Evolutionary conservation across 2,888 invertebrate species (phyloP).

Genomic region (Conistra vaccinii): DNA sequence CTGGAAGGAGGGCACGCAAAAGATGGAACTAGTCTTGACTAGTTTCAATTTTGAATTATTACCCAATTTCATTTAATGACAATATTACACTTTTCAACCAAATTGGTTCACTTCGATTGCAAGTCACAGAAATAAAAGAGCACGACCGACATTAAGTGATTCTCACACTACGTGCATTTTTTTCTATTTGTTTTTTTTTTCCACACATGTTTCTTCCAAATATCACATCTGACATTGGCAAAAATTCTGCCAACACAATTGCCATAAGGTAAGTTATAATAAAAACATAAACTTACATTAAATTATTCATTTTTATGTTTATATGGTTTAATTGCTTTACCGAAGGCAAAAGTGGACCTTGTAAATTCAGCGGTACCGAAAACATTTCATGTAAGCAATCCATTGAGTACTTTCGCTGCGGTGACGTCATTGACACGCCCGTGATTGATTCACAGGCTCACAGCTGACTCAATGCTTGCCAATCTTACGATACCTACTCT

Average conservation of each 20-base stretch:
- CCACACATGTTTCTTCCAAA: not conserved
- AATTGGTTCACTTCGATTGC: not conserved
- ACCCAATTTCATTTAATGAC: not conserved
- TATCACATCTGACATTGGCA: not conserved
- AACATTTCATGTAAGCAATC: constrained; percentile 20
- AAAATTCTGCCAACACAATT: not conserved
- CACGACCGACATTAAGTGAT: not conserved
- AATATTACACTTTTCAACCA: not conserved
- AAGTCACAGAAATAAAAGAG: not conserved
- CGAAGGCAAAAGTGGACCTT: not conserved
- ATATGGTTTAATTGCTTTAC: not conserved
- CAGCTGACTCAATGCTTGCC: constrained; percentile 48
- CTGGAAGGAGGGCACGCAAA: not conserved
- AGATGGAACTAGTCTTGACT: too few relatives aligned
- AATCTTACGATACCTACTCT: constrained; percentile 32
- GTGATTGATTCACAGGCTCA: constrained; percentile 51
- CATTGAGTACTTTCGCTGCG: constrained; percentile 27
- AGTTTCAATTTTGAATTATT: too few relatives aligned
- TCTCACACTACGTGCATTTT: not conserved
- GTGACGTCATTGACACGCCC: constrained; percentile 41
- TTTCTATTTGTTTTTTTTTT: not conserved
- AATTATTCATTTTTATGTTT: not conserved
- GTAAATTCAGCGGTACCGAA: not conserved
- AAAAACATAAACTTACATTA: too few relatives aligned
- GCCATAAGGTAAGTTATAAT: not conserved